Conservation (phyloP, 2,797 vertebrate species). For the Morelia viridis region DNA sequence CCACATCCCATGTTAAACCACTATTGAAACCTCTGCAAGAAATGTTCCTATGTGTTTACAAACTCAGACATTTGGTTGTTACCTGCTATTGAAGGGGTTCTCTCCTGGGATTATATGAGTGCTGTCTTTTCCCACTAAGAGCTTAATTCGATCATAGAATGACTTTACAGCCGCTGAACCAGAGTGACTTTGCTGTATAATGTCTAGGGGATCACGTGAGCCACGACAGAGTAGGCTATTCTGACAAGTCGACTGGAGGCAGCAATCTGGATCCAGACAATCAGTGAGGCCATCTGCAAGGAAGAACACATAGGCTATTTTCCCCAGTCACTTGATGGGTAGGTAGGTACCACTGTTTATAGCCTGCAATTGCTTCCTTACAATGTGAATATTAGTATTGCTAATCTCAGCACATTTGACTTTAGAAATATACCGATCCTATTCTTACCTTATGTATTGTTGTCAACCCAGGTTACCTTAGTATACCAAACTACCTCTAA, state of each 20-base stretch:
- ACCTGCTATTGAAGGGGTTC: slow-evolving; percentile 97
- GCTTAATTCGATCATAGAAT: slow-evolving; percentile 95
- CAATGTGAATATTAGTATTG: neutral
- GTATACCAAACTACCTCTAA: neutral
- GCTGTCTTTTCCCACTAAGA: slow-evolving; percentile 92
- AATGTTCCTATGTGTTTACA: neutral
- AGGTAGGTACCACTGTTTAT: neutral
- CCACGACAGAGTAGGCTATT: slow-evolving; percentile 93
- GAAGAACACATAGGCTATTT: slow-evolving; percentile 28
- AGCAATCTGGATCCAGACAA: slow-evolving; percentile 99
- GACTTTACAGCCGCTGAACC: slow-evolving; percentile 82
- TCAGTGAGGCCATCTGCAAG: slow-evolving; percentile 93
- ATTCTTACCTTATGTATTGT: neutral
- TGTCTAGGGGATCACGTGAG: slow-evolving; percentile 90
- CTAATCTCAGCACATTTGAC: neutral
- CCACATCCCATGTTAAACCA: neutral
- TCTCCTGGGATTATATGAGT: slow-evolving; percentile 94
- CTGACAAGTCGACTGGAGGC: slow-evolving; percentile 91
- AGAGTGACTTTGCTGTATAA: slow-evolving; percentile 90
- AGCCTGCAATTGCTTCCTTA: neutral
- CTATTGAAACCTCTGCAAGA: neutral
- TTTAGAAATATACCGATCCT: neutral
- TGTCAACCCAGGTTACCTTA: neutral
- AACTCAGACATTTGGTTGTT: neutral
- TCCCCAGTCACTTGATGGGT: neutral